Conservation (phyloP, 2,113 vertebrate species). For the Suncus etruscus region DNA sequence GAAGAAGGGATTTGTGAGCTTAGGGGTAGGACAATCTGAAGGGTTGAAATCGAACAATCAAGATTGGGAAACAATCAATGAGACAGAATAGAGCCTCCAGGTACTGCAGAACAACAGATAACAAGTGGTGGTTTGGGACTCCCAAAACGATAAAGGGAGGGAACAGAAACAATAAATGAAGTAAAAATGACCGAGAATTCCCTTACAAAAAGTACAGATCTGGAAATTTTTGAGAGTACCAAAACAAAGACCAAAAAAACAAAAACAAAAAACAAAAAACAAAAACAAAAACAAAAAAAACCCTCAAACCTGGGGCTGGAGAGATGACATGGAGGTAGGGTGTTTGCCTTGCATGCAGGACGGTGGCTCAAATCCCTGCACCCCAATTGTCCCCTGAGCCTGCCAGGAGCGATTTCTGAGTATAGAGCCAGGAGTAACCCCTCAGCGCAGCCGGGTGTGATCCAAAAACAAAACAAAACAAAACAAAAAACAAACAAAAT, state of each 20-base stretch:
- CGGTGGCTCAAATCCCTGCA: no score
- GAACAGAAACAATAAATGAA: neutral
- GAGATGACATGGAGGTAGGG: no score
- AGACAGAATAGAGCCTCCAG: neutral
- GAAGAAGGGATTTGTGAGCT: neutral
- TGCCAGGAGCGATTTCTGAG: no score
- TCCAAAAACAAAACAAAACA: no score
- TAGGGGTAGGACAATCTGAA: neutral
- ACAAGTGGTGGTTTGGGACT: neutral
- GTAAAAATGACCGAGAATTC: neutral
- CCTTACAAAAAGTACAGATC: neutral
- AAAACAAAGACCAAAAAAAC: neutral
- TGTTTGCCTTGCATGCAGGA: no score
- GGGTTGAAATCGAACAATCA: neutral
- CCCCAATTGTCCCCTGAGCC: no score
- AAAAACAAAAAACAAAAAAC: no score
- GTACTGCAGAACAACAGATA: neutral
- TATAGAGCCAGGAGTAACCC: no score
- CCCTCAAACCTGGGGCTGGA: no score
- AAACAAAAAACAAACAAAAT: no score
- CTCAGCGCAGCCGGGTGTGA: no score
- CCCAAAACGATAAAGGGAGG: neutral
- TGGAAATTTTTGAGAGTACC: neutral
- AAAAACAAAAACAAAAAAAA: neutral
- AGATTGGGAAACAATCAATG: neutral